Evolutionary conservation across 2,113 vertebrate genomes (phyloP).

Genomic region (Dolichotis patagonum): DNA sequence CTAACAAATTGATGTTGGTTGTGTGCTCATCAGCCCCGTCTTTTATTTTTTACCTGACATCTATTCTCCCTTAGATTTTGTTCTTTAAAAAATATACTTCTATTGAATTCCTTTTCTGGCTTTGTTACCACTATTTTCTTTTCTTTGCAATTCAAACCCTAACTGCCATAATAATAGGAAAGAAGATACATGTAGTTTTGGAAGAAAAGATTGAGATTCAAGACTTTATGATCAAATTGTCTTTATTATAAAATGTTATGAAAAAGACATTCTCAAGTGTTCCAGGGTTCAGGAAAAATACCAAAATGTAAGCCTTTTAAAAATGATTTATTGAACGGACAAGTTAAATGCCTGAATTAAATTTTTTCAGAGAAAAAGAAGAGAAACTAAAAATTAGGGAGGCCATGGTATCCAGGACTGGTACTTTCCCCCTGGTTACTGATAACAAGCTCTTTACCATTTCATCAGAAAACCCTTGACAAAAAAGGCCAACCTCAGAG

Average conservation of each 20-base stretch:
- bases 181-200: neutral
- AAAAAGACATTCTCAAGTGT: neutral
- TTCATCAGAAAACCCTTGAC: neutral
- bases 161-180: neutral
- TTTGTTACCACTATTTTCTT: neutral
- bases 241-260: neutral
- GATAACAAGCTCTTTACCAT: neutral
- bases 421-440: neutral
- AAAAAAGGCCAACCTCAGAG: neutral
- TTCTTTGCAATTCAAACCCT: neutral
- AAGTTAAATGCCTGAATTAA: neutral
- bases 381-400: neutral
- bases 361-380: neutral
- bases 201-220: neutral
- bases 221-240: neutral
- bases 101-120: neutral
- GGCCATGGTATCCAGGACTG: neutral
- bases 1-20: neutral
- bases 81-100: neutral
- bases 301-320: neutral
- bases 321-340: neutral
- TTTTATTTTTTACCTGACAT: neutral
- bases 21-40: neutral
- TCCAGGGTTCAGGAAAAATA: neutral
- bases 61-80: neutral